phyloP scores from a whole-genome alignment of 2,113 vertebrate species.

The Anarhynchus alexandrinus region DNA sequence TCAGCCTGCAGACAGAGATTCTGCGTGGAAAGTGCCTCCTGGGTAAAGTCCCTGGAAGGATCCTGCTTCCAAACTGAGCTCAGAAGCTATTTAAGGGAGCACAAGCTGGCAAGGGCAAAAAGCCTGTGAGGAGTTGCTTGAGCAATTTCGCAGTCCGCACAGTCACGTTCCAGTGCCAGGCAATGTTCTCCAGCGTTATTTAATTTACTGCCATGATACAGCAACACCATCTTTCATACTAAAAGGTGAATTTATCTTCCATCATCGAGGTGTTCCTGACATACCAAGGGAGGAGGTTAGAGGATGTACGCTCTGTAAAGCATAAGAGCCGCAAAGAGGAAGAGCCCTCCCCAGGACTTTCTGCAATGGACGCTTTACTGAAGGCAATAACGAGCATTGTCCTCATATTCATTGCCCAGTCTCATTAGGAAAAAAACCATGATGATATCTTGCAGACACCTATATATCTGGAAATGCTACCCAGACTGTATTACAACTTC shows the following conservation, averaged over 20 bases:
- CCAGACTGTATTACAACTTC: background rate
- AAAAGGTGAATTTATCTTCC: slow-evolving; percentile 13
- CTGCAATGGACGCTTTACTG: background rate
- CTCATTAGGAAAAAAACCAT: background rate
- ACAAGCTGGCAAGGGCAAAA: background rate
- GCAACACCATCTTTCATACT: background rate
- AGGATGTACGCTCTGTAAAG: background rate
- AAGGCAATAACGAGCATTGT: background rate
- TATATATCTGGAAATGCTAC: background rate
- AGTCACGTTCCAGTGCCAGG: background rate
- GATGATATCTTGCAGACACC: background rate
- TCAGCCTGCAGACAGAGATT: background rate
- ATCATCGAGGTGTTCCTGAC: background rate
- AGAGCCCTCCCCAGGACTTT: background rate
- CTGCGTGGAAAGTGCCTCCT: background rate
- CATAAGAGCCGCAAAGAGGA: background rate
- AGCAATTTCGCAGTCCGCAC: background rate
- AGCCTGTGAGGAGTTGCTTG: background rate
- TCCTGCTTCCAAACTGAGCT: background rate
- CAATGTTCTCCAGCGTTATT: background rate
- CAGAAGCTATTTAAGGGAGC: background rate
- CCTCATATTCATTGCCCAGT: background rate
- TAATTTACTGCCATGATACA: background rate
- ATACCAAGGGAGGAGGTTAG: background rate
- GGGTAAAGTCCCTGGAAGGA: background rate